Base-by-base conservation (phyloP, 1,140 invertebrate genomes). In the Formica selysi region DNA sequence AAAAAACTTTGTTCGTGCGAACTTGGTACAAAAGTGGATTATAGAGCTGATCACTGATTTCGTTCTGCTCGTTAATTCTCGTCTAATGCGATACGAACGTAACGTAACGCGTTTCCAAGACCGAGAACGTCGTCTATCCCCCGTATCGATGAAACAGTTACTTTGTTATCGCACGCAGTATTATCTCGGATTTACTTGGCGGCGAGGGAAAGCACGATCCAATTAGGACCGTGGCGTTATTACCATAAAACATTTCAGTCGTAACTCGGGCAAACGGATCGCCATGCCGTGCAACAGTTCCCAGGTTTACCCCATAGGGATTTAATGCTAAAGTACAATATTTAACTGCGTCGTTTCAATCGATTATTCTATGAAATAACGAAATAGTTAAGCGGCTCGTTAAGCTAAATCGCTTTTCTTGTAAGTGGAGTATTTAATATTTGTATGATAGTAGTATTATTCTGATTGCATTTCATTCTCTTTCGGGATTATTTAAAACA, bases 21-120 rank as follows among this genome's bases (percentile, higher is more conserved):
- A 88, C 67, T 86, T 74, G 41, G 41, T 6, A 26, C 16, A 41
- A 32, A 36, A 86, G 61, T 51, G 88, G 86, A 87, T 87, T 62
- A 83, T 44, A 73, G 41, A 64, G 22, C 10, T 62, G 86, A 90
- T 85, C 44, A 54, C 19, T 59, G 76, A 85, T 78, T 74, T 64
- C 61, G 76, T 88, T 85, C 59, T 62, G 86, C 86, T 83, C 83
- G 78, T 90, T 90, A 90, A 85, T 70, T 73, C 65, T 86, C 65
- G 13, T 1, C 44, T 62, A 68, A 76, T 61, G 1, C 76, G 68
- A 89, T 76, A 51, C 84, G 76, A 51, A 61, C 38, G 64, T 64
- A 79, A 64, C 32, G 44, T 44, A 73, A 78, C 22, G 41, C 51
- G 22, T 65, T 29, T 16, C 4, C 32, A 32, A 22, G 54, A 70